Conservation (phyloP, 2,113 vertebrate genomes). For the Trematomus loennbergii region DNA sequence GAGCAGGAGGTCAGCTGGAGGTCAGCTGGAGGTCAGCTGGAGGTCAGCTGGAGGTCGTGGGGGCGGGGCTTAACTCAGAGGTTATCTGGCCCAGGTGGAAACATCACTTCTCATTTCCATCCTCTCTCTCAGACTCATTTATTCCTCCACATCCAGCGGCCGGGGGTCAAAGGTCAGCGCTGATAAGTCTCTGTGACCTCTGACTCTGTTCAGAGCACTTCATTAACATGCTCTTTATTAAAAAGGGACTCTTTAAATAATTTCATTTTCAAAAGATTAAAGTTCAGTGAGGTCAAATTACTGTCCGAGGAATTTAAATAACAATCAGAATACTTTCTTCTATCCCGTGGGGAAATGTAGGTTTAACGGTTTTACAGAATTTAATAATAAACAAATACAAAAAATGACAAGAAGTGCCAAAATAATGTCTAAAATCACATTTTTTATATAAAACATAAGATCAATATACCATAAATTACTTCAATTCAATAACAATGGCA, state of each 20-base stretch:
- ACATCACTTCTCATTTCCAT: constrained; percentile 64
- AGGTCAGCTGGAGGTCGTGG: constrained; percentile 13
- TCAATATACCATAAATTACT: too few relatives aligned
- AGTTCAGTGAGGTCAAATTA: neutral
- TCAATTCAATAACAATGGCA: too few relatives aligned
- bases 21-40: constrained; percentile 32
- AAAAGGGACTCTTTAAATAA: neutral
- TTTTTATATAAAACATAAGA: too few relatives aligned
- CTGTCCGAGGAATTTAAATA: too few relatives aligned
- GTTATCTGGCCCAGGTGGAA: constrained; percentile 50
- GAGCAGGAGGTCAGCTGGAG: constrained; percentile 22
- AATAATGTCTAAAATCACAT: too few relatives aligned
- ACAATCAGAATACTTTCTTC: too few relatives aligned
- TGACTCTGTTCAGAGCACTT: constrained; percentile 24
- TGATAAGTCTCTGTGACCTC: constrained; percentile 47
- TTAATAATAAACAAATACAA: too few relatives aligned
- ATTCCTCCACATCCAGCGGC: constrained; percentile 20
- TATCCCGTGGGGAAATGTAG: too few relatives aligned
- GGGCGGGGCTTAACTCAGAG: constrained; percentile 39
- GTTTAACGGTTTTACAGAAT: too few relatives aligned
- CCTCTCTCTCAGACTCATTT: constrained; percentile 51
- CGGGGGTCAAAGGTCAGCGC: constrained; percentile 42
- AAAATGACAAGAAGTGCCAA: too few relatives aligned
- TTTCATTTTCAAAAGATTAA: constrained; percentile 8
- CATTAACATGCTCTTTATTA: neutral